Evolutionary conservation across 53 echinoderm and acorn worm genomes (phyloP).

Genomic region (Paelopatides confundens): DNA sequence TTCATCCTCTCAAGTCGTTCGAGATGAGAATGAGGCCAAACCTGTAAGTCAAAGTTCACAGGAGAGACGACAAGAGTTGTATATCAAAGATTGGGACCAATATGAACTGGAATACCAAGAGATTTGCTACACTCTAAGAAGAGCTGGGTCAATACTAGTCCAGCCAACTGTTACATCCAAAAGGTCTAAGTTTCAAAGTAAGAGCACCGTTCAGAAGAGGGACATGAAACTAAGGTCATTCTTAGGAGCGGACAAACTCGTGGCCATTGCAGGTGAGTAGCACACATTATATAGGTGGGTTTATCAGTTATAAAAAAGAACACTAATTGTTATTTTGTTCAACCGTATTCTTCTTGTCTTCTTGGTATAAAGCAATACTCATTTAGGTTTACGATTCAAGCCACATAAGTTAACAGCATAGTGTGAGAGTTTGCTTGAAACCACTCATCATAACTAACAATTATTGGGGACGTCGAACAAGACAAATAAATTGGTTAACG

Average conservation of each 20-base stretch:
- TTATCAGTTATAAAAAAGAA: too few species aligned
- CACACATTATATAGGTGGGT: not conserved
- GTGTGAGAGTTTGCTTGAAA: too few species aligned
- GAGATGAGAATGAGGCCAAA: not conserved
- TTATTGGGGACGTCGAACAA: too few species aligned
- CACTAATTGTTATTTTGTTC: too few species aligned
- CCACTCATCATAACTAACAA: too few species aligned
- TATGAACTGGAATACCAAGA: conserved; percentile 25
- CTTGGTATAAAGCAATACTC: too few species aligned
- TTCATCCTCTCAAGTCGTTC: not conserved
- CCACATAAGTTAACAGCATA: too few species aligned
- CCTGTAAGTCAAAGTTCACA: not conserved
- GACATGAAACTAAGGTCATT: not conserved
- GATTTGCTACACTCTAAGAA: conserved; percentile 28
- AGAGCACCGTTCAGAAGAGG: conserved; percentile 10
- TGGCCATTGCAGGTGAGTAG: conserved; percentile 26
- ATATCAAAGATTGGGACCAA: not conserved
- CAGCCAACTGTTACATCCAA: not conserved
- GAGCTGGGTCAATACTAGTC: conserved; percentile 8
- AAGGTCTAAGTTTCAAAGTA: not conserved
- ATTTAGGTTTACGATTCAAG: too few species aligned
- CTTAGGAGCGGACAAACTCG: conserved; percentile 24
- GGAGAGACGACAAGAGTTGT: not conserved
- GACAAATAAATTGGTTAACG: too few species aligned
- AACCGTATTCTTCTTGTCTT: too few species aligned